phyloP scores from a whole-genome alignment of 2,797 vertebrate genomes.

The Rachycentron canadum region DNA sequence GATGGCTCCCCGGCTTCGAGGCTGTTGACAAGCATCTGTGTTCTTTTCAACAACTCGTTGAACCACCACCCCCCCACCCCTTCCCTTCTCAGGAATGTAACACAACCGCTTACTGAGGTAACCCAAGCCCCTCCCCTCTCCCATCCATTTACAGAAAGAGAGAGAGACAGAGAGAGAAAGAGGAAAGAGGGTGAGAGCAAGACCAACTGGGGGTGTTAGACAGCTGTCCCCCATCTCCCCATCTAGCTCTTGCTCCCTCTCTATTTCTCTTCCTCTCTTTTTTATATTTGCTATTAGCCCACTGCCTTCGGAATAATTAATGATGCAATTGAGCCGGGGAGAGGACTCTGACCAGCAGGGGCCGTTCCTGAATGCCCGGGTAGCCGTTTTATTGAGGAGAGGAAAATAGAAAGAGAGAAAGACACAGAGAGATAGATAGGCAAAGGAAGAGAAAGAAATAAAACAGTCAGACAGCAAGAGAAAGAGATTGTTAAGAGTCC shows the following conservation, averaged over 20 bases:
- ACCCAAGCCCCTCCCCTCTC: conserved; percentile 86
- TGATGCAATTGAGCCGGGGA: conserved; percentile 88
- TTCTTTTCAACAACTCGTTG: conserved; percentile 97
- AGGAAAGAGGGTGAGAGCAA: conserved; percentile 61
- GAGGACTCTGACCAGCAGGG: conserved; percentile 85
- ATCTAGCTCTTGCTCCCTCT: conserved; percentile 78
- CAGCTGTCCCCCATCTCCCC: conserved; percentile 80
- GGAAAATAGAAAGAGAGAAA: conserved; percentile 73
- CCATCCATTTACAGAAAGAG: conserved; percentile 86
- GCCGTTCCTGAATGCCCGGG: conserved; percentile 79
- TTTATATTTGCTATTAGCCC: conserved; percentile 76
- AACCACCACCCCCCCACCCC: conserved; percentile 83
- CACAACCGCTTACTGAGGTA: conserved; percentile 88
- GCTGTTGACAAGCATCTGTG: conserved; percentile 96
- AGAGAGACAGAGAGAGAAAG: conserved; percentile 65
- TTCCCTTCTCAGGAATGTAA: conserved; percentile 92
- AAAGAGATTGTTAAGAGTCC: conserved; percentile 78
- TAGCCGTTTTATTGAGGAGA: conserved; percentile 79
- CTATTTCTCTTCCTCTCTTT: conserved; percentile 69
- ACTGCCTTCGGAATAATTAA: conserved; percentile 89
- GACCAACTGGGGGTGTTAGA: conserved; percentile 80
- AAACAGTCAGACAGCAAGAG: conserved; percentile 71
- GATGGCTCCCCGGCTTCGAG: conserved; percentile 90
- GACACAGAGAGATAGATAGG: conserved; percentile 64
- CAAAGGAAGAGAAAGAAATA: conserved; percentile 67